These are phyloP conservation scores for Tillus elongatus DNA, from an alignment of 2,888 invertebrate genomes.

Conservation along the genomic window DNA sequence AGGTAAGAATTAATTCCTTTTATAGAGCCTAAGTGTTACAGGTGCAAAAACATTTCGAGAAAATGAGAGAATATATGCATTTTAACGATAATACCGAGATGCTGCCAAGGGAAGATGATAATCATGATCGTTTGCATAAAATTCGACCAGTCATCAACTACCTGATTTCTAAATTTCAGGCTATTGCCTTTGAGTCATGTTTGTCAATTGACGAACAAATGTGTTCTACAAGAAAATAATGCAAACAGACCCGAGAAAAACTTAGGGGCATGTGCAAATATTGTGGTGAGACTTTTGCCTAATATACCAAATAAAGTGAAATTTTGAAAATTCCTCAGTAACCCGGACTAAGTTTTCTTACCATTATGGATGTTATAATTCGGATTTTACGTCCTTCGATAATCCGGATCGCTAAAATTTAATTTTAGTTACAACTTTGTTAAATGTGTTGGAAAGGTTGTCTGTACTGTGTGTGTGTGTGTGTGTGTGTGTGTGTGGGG, in stretches of 20 bases:
- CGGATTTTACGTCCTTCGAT: too few relatives aligned
- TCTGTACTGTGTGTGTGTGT: too few relatives aligned
- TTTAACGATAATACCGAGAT: slow-evolving; percentile 23
- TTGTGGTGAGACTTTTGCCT: background rate
- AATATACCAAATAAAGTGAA: too few relatives aligned
- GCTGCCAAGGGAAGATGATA: slow-evolving; percentile 13
- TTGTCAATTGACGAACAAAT: slow-evolving; percentile 28
- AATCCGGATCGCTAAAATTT: too few relatives aligned
- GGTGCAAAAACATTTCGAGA: slow-evolving; percentile 13
- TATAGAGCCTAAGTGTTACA: too few relatives aligned
- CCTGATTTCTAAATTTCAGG: slow-evolving; percentile 27
- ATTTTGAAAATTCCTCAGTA: too few relatives aligned
- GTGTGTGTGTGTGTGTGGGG: too few relatives aligned
- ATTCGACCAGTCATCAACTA: slow-evolving; percentile 19
- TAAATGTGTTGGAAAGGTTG: too few relatives aligned
- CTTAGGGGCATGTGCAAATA: background rate
- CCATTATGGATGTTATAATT: too few relatives aligned
- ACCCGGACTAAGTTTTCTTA: too few relatives aligned
- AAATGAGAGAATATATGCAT: slow-evolving; percentile 28
- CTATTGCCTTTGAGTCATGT: slow-evolving; percentile 27
- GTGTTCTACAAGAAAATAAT: slow-evolving; percentile 24
- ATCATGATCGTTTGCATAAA: slow-evolving; percentile 21
- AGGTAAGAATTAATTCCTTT: too few relatives aligned
- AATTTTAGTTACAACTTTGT: too few relatives aligned
- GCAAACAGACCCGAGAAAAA: background rate